Evolutionary conservation across 2,113 vertebrate genomes (phyloP).

Genomic region (Corapipo altera): DNA sequence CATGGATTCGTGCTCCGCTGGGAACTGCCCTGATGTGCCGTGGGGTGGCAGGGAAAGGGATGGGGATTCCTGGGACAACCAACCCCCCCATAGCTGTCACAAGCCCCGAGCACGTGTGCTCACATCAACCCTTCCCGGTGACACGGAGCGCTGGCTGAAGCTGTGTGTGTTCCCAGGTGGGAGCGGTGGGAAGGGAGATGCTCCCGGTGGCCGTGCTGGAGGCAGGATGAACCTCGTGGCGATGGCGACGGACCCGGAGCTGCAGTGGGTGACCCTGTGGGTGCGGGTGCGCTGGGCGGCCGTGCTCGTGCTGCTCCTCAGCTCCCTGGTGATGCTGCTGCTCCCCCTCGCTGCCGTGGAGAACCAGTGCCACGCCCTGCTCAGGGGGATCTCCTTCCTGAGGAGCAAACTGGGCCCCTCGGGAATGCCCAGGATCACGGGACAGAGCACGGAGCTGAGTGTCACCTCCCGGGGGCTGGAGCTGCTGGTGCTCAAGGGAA

Average conservation of each 20-base stretch:
- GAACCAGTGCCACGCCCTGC: conserved; percentile 74
- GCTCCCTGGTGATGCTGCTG: conserved; percentile 80
- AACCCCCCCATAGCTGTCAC: no score
- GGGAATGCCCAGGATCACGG: not conserved
- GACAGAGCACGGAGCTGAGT: conserved; percentile 83
- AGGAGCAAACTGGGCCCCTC: conserved; percentile 72
- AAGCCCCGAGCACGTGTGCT: accelerated
- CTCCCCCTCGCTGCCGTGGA: conserved; percentile 81
- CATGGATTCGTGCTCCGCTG: no score
- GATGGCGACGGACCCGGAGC: conserved; percentile 72
- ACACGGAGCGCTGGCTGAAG: not conserved
- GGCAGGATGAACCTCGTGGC: conserved; percentile 69
- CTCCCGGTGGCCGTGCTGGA: not conserved
- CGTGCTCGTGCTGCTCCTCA: conserved; percentile 77
- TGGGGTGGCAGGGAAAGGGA: no score
- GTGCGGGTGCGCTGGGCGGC: conserved; percentile 80
- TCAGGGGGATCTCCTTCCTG: conserved; percentile 81
- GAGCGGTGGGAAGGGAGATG: not conserved
- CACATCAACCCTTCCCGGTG: accelerated
- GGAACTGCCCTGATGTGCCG: no score
- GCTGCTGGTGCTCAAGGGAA: conserved; percentile 80
- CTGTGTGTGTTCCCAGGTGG: not conserved
- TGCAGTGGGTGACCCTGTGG: conserved; percentile 78
- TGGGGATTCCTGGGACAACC: no score
- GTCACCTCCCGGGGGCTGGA: conserved; percentile 77